Evolutionary conservation across 2,113 vertebrate genomes (phyloP).

Genomic region (Chroicocephalus ridibundus): DNA sequence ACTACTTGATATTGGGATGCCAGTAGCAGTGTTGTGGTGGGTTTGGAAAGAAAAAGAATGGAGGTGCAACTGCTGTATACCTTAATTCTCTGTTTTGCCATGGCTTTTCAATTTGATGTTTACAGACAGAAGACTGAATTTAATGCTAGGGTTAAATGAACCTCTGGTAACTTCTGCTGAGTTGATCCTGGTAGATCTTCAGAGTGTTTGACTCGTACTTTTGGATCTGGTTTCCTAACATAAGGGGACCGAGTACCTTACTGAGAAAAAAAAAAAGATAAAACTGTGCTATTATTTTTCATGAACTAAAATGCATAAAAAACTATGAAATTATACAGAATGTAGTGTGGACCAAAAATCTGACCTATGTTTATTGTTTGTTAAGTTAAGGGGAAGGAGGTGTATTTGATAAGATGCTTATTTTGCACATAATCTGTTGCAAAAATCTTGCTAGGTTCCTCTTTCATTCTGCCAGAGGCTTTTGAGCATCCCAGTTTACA

Average conservation of each 20-base stretch:
- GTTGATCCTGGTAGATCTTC: background rate
- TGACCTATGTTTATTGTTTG: background rate
- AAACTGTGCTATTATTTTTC: background rate
- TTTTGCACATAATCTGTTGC: background rate
- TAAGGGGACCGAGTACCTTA: background rate
- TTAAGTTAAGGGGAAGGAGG: background rate
- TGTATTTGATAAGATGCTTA: background rate
- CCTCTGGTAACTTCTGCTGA: background rate
- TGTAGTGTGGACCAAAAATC: background rate
- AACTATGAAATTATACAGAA: background rate
- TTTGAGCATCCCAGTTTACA: slow-evolving; percentile 33
- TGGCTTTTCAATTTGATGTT: background rate
- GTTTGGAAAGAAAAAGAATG: background rate
- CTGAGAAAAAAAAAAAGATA: background rate
- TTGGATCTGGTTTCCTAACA: background rate
- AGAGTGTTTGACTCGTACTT: background rate
- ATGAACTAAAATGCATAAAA: background rate
- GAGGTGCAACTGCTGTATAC: background rate
- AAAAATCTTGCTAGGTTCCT: background rate
- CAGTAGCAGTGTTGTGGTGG: background rate
- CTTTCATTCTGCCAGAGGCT: background rate
- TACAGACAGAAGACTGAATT: background rate
- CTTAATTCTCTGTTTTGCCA: background rate
- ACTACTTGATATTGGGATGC: background rate
- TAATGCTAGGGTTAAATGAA: background rate